Evolutionary conservation across 2,888 invertebrate genomes (phyloP), one percentile per base, ranked within the genome.

Genomic region (Cyclophora punctaria): DNA sequence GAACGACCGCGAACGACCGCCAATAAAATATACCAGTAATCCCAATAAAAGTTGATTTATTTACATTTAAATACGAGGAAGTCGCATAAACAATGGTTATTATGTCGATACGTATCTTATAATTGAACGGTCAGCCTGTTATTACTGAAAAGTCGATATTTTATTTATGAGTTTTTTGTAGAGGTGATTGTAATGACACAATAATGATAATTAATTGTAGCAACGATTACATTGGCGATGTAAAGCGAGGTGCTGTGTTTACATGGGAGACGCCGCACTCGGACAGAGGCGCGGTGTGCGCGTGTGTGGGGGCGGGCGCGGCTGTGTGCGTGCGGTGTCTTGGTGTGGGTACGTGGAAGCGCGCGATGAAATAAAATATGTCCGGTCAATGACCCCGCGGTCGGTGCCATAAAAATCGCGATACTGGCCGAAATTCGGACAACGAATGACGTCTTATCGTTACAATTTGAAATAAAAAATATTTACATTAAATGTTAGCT

Each of bases 301-400:
- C 58, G 86, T 83, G 80, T 80, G 83, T 72, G 81, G 78, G 76
- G 66, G 65, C 60, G 67, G 58, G 67, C 63, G 61, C 62, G 57
- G 62, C 64, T 69, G 75, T 78, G 82, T 78, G 83, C 75, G 81
- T 71, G 78, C 71, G 70, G 70, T 66, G 71, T 67, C 71, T 73
- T 64, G 75, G 80, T 84, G 83, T 83, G 84, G 81, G 85, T 79
- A 83, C 83, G 81, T 86, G 85, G 85, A 87, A 85, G 85, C 81
- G 86, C 85, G 86, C 87, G 88, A 86, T 88, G 84, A 87, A 88
- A 88, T 88, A 88, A 88, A 88, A 87, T 87, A 87, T 87, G 88
- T 86, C 83, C 87, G 88, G 87, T 85, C 88, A 85, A 81, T 74
- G 88, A 88, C 76, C 88, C 70, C 80, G 75, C 78, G 83, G 80